Conservation (phyloP, 92 coral and sea anemone species). For the Parazoanthus darwini region DNA sequence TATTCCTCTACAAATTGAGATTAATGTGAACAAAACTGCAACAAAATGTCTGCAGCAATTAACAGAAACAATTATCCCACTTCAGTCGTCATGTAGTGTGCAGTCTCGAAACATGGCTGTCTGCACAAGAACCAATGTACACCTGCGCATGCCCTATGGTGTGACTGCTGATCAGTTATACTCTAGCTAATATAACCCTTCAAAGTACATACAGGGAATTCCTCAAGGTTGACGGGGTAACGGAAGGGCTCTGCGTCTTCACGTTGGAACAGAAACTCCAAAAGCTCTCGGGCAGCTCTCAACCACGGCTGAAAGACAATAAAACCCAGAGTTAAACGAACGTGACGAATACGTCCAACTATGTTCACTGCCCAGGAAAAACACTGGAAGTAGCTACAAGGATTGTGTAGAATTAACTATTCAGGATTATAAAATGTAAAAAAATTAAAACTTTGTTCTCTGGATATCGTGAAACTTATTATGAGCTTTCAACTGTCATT, state of each 20-base stretch:
- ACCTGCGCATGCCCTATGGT: background rate
- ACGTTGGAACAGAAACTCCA: conserved; percentile 85
- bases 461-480: no score
- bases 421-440: no score
- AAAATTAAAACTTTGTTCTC: no score
- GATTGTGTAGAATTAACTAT: no score
- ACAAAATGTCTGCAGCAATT: no score
- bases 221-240: conserved; percentile 78
- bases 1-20: no score
- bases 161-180: background rate
- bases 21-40: no score
- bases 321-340: background rate
- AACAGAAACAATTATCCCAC: background rate
- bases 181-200: no score
- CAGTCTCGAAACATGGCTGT: background rate
- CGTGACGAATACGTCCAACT: background rate
- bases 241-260: conserved; percentile 96
- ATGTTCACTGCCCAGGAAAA: background rate
- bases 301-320: conserved; percentile 69
- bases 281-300: conserved; percentile 77
- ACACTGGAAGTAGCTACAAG: no score
- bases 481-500: no score
- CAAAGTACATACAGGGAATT: conserved; percentile 74
- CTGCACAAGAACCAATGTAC: background rate
- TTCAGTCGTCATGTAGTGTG: background rate